phyloP scores from a whole-genome alignment of 2,888 invertebrate genomes.

The Branchellion lobata region DNA sequence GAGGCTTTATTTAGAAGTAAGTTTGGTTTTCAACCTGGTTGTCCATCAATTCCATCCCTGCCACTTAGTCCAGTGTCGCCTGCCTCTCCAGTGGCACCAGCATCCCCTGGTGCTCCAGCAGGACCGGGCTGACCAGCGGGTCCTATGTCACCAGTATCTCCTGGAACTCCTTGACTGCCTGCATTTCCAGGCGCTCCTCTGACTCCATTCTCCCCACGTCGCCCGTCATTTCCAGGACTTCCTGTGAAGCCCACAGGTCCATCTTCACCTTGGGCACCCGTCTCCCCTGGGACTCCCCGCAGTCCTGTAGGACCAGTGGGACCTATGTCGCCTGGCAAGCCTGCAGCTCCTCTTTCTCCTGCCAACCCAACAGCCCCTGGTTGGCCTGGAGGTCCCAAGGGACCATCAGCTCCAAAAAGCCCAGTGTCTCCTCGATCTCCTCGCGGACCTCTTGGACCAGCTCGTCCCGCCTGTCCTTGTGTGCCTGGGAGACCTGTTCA shows the following conservation, averaged over 20 bases:
- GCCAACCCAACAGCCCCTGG: conserved; percentile 42
- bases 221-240: conserved; percentile 26
- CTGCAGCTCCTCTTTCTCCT: conserved; percentile 30
- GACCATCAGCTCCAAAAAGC: conserved; percentile 24
- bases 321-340: conserved; percentile 41
- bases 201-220: not conserved
- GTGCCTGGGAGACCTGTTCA: not conserved
- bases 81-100: conserved; percentile 39
- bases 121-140: conserved; percentile 10
- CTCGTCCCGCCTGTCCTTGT: conserved; percentile 25
- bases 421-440: conserved; percentile 28
- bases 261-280: conserved; percentile 35
- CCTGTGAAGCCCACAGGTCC: conserved; percentile 41
- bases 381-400: conserved; percentile 37
- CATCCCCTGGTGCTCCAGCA: conserved; percentile 32
- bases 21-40: not conserved
- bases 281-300: conserved; percentile 24
- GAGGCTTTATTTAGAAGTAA: not conserved
- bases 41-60: not conserved
- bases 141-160: conserved; percentile 11
- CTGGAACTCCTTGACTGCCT: not conserved
- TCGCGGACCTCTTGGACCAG: conserved; percentile 34
- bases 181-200: not conserved
- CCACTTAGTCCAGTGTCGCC: conserved; percentile 39
- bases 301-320: conserved; percentile 27